Evolutionary conservation across 2,888 invertebrate genomes (phyloP).

Genomic region (Epiperipatus broadwayi): DNA sequence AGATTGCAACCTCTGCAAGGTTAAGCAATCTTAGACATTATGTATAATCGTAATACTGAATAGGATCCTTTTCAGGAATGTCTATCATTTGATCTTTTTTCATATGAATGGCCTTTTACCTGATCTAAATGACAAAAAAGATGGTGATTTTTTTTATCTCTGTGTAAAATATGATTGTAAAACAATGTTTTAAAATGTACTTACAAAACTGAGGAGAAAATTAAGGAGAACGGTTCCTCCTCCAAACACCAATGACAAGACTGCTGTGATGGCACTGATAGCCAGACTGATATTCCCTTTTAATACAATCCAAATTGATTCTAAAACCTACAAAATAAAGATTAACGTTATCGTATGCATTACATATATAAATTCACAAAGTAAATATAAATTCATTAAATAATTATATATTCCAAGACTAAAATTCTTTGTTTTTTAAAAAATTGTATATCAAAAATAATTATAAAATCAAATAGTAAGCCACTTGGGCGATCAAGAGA

Average conservation of each 20-base stretch:
- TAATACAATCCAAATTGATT: slow-evolving; percentile 70
- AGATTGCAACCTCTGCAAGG: no score
- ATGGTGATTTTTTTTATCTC: no score
- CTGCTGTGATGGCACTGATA: slow-evolving; percentile 62
- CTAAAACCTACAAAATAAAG: slow-evolving; percentile 38
- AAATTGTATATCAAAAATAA: no score
- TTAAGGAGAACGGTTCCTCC: slow-evolving; percentile 76
- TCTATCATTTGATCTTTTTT: no score
- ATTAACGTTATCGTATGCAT: neutral
- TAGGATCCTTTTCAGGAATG: no score
- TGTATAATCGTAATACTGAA: no score
- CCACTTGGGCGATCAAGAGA: no score
- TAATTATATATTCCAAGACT: neutral
- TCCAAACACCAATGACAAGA: slow-evolving; percentile 63
- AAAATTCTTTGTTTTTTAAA: slow-evolving; percentile 6
- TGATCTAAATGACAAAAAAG: no score
- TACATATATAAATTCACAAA: neutral
- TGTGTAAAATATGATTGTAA: no score
- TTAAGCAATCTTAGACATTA: no score
- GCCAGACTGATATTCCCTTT: slow-evolving; percentile 75
- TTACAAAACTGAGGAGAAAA: slow-evolving; percentile 61
- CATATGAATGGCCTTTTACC: no score
- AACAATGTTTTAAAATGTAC: slow-evolving; percentile 18
- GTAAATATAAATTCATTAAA: neutral
- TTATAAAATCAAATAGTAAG: no score